Conservation (phyloP, 2,888 invertebrate species). For the Latrodectus hesperus region DNA sequence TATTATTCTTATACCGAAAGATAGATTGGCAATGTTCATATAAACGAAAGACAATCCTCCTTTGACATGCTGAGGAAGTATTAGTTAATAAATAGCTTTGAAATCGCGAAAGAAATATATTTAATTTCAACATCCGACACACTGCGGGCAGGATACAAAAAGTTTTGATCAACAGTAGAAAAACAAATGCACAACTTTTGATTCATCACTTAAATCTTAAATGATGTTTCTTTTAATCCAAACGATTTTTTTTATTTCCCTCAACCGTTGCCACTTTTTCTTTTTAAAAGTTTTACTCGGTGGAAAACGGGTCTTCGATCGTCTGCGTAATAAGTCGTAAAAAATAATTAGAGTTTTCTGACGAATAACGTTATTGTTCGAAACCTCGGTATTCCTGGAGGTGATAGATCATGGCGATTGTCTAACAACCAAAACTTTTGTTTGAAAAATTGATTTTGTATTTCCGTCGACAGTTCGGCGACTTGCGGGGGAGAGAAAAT, state of each 20-base stretch:
- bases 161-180: neutral
- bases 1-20: too few relatives aligned
- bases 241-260: neutral
- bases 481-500: conserved; percentile 30
- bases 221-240: conserved; percentile 39
- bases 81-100: too few relatives aligned
- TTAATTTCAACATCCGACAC: too few relatives aligned
- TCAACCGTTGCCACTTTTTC: conserved; percentile 6
- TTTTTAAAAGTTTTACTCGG: conserved; percentile 7
- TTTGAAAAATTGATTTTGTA: conserved; percentile 68
- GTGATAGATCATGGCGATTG: conserved; percentile 42
- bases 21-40: too few relatives aligned
- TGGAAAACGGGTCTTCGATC: neutral
- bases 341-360: conserved; percentile 65
- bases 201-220: conserved; percentile 8
- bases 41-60: too few relatives aligned
- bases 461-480: conserved; percentile 65
- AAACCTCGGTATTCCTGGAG: neutral
- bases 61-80: too few relatives aligned
- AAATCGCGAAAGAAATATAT: too few relatives aligned
- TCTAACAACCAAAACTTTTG: conserved; percentile 47
- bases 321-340: conserved; percentile 58
- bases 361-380: conserved; percentile 64
- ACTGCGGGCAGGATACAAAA: too few relatives aligned
- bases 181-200: neutral